Evolutionary conservation across 2,797 vertebrate species (phyloP), one percentile per base, ranked within the genome.

Genomic region (Erethizon dorsatum): DNA sequence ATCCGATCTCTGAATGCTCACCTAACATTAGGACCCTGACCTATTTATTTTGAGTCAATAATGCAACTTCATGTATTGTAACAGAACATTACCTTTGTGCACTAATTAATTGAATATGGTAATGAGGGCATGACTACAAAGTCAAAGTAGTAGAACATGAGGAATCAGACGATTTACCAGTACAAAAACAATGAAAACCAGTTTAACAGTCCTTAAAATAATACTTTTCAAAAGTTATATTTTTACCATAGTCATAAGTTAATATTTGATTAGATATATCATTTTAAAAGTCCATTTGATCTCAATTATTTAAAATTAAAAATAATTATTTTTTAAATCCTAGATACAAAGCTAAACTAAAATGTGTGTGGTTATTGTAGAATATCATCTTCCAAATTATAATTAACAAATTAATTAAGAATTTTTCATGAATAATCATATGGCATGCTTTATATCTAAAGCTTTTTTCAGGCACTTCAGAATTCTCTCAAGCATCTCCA

Each of bases 51-150:
- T 52, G 97, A 98, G 92, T 98, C 98, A 96, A 73, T 97, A 98
- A 96, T 85, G 71, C 90, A 95, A 96, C 95, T 96, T 54, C 95
- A 65, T 95, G 95, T 98, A 82, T 71, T 96, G 86, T 83, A 86
- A 69, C 95, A 96, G 79, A 97, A 96, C 98, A 98, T 97, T 98
- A 98, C 96, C 91, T 98, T 97, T 97, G 67, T 96, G 96, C 31
- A 9, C 33, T 98, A 98, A 98, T 98, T 98, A 98, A 98, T 98
- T 98, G 98, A 98, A 97, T 98, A 98, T 98, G 97, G 97, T 98
- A 98, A 98, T 98, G 92, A 98, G 97, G 97, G 28, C 98, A 98
- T 97, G 95, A 87, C 96, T 97, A 97, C 98, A 98, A 98, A 98
- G 97, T 98, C 98, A 98, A 98, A 98, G 90, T 71, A 95, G 57